phyloP scores from a whole-genome alignment of 2,797 vertebrate genomes.

The Anas capensis region DNA sequence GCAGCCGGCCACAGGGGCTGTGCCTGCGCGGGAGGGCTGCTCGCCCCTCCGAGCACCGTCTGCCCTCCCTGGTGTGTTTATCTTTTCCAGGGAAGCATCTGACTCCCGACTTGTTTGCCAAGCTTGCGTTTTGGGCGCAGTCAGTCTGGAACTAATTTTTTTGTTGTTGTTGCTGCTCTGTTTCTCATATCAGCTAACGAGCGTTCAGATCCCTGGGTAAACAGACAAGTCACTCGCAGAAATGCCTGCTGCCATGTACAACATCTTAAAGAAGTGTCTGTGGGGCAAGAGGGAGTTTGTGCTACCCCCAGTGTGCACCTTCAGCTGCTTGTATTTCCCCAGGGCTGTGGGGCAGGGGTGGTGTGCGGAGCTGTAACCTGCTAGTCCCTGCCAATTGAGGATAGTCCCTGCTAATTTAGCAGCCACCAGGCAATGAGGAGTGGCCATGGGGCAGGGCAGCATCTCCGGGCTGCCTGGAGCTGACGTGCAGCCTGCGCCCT shows the following conservation, averaged over 20 bases:
- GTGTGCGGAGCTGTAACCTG: neutral
- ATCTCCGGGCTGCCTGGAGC: neutral
- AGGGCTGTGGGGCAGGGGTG: rapidly evolving
- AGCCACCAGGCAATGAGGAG: rapidly evolving
- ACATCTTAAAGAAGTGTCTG: neutral
- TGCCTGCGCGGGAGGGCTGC: neutral
- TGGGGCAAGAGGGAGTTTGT: neutral
- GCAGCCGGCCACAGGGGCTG: too few relatives aligned
- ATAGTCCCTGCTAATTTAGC: neutral
- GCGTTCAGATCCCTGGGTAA: rapidly evolving
- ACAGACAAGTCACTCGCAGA: neutral
- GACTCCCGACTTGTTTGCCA: neutral
- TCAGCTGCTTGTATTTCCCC: neutral
- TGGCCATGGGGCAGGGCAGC: neutral
- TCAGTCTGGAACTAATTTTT: neutral
- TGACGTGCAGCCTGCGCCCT: rapidly evolving
- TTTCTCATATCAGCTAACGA: rapidly evolving
- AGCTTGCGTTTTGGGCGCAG: neutral
- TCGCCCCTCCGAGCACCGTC: rapidly evolving
- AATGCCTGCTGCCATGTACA: neutral
- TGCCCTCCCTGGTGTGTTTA: rapidly evolving
- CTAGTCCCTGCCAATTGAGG: neutral
- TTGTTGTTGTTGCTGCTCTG: neutral
- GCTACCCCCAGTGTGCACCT: rapidly evolving
- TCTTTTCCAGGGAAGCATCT: neutral